Base-by-base conservation (phyloP, 2,113 vertebrate genomes). In the Thalassoma bifasciatum region DNA sequence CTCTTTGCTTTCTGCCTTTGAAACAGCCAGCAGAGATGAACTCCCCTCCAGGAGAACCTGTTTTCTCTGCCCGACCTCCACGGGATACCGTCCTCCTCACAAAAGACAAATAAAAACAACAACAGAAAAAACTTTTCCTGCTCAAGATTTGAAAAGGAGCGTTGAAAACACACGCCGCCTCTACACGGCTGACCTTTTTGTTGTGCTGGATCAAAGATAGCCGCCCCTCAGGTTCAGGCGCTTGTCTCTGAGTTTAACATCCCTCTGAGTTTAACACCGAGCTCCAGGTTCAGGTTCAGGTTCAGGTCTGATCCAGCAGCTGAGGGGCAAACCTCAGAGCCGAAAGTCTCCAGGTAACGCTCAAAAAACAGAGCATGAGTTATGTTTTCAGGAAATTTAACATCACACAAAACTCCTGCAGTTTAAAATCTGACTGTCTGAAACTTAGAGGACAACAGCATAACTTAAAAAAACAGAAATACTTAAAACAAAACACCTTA, bases 181-280 rank as follows among this genome's bases (percentile, higher is more conserved):
- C 71, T 68, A 22, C 65, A 22, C 53, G 4, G 49, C 36, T 11
- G 47, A 60, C 34, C 49, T 47, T 13, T 10, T 16, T 47, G 44
- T 47, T 19, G 56, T 9, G 42, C 19, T 24, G 9, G 80, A 89
- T 90, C 72, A 90, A 83, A 90, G 84, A 59, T 65, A 57, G 58
- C 58, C 57, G 82, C 64, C 13, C 24, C 61, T 77, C 64, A 51
- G 79, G 68, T 75, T 36, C 64, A 67, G 63, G 54, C 22, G 42
- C 4, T 42, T 14, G 24, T 59, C 23, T 14, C 36, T 10, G 46
- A 22, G 12, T 5, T 10, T 19, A 19, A 26, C 40, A 3, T 30
- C 30, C 30, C 44, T 14, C 14, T 14, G 40, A 12, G n/a, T n/a
- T n/a, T n/a, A n/a, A n/a, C n/a, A n/a, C n/a, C n/a, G n/a, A n/a